Evolutionary conservation across 2,113 vertebrate genomes (phyloP).

Genomic region (Scopus umbretta): DNA sequence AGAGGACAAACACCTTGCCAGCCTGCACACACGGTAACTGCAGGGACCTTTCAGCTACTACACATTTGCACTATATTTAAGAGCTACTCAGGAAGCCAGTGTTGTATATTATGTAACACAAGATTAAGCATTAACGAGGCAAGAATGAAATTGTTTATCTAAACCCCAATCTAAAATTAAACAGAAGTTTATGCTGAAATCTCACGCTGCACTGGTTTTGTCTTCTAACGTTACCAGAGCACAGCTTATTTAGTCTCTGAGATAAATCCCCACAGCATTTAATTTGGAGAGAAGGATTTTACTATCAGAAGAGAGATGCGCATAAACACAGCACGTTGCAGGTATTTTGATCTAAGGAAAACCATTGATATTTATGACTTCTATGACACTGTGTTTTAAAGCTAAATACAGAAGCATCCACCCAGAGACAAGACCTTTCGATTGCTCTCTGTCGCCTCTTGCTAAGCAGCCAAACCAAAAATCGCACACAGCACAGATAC

Average conservation of each 20-base stretch:
- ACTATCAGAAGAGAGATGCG: neutral
- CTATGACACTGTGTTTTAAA: neutral
- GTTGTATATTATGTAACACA: conserved; percentile 57
- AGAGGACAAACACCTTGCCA: conserved; percentile 20
- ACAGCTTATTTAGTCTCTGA: conserved; percentile 21
- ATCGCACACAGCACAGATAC: neutral
- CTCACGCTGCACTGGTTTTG: conserved; percentile 15
- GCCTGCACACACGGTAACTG: neutral
- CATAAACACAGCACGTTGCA: neutral
- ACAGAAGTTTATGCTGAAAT: conserved; percentile 50
- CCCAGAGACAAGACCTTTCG: neutral
- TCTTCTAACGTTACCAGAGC: conserved; percentile 29
- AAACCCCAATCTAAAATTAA: conserved; percentile 61
- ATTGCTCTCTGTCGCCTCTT: neutral
- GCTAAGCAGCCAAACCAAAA: conserved; percentile 13
- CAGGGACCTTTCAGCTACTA: neutral
- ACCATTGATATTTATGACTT: neutral
- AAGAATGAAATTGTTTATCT: conserved; percentile 66
- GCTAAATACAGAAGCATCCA: neutral
- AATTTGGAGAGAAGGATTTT: neutral
- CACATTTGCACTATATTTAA: neutral
- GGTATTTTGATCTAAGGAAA: neutral
- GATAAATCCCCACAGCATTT: neutral
- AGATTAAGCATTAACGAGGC: conserved; percentile 67
- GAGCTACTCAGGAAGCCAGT: conserved; percentile 45